phyloP scores from a whole-genome alignment of 2,888 invertebrate species.

The Colletes collaris region DNA sequence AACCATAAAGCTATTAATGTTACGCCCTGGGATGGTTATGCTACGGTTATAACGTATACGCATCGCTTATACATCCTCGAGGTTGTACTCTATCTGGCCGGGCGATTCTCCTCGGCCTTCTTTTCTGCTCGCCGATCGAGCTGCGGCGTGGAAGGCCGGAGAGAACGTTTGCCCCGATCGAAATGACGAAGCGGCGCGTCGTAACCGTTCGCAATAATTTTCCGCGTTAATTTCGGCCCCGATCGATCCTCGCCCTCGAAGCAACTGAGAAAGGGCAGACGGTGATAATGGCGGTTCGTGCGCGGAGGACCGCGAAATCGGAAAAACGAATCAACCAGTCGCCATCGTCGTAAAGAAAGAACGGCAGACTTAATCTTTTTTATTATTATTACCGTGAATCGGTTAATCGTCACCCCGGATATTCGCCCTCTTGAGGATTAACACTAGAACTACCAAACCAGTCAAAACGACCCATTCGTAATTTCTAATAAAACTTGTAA shows the following conservation, averaged over 20 bases:
- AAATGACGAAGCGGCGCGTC: slow-evolving; percentile 57
- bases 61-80: slow-evolving; percentile 55
- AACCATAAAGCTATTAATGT: slow-evolving; percentile 79
- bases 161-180: slow-evolving; percentile 26
- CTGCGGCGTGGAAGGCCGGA: slow-evolving; percentile 29
- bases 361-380: too few relatives aligned
- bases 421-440: too few relatives aligned
- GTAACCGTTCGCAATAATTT: slow-evolving; percentile 33
- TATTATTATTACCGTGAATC: too few relatives aligned
- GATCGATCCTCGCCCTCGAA: neutral
- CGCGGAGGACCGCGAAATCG: slow-evolving; percentile 10
- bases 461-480: too few relatives aligned
- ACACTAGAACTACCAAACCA: too few relatives aligned
- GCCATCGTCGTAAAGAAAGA: neutral
- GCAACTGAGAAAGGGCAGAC: neutral
- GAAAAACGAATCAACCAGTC: neutral
- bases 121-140: slow-evolving; percentile 60
- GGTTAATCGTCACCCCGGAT: too few relatives aligned
- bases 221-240: slow-evolving; percentile 4
- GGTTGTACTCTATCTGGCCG: slow-evolving; percentile 50
- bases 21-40: slow-evolving; percentile 72
- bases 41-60: slow-evolving; percentile 70
- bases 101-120: slow-evolving; percentile 43
- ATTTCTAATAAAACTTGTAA: too few relatives aligned
- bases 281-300: slow-evolving; percentile 5